phyloP scores from a whole-genome alignment of 2,888 invertebrate genomes.

The Enchytraeus crypticus region DNA sequence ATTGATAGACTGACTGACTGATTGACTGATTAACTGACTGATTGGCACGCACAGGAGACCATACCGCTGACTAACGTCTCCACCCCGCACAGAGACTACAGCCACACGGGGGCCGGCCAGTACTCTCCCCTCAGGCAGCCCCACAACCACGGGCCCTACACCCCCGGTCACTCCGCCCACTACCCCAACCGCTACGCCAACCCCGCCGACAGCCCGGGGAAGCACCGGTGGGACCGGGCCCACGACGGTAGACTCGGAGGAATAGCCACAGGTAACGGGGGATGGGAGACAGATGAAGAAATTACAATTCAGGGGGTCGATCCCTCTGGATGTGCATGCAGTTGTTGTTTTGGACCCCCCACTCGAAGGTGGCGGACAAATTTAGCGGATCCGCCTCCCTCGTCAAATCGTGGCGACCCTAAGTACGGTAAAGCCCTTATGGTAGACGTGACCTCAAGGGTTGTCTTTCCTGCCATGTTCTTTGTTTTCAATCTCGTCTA shows the following conservation, averaged over 20 bases:
- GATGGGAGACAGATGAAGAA: too few relatives aligned
- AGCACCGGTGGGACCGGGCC: not conserved
- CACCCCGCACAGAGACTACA: not conserved
- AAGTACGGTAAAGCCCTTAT: not conserved
- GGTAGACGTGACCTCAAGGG: conserved; percentile 1
- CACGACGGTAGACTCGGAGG: not conserved
- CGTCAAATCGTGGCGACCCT: not conserved
- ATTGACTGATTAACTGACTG: too few relatives aligned
- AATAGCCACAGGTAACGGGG: not conserved
- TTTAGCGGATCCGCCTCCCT: not conserved
- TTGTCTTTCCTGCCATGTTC: conserved; percentile 3
- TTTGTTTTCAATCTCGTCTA: conserved; percentile 8
- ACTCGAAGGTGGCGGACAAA: not conserved
- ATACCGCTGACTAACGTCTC: not conserved
- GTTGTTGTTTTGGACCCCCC: not conserved
- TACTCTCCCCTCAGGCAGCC: too few relatives aligned
- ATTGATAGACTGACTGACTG: too few relatives aligned
- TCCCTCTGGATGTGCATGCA: not conserved
- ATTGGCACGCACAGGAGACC: not conserved
- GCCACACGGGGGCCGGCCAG: not conserved
- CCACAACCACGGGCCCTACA: not conserved
- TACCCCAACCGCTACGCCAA: too few relatives aligned
- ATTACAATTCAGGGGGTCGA: not conserved
- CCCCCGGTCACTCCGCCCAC: not conserved
- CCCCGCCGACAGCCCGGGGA: not conserved